phyloP scores from a whole-genome alignment of 2,888 invertebrate genomes.

The Campoletis raptor region DNA sequence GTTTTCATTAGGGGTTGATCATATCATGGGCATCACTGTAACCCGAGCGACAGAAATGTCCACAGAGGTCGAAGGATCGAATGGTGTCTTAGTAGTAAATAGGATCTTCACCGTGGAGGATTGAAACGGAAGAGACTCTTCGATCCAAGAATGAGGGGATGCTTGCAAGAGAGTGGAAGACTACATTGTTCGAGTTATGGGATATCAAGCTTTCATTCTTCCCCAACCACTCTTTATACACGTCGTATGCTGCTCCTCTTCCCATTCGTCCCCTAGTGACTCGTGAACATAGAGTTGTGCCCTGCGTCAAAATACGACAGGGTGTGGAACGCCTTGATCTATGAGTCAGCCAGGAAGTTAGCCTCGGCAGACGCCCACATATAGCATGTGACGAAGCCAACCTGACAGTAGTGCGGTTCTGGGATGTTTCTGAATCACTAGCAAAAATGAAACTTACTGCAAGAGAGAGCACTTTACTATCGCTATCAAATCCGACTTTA shows the following conservation, averaged over 20 bases:
- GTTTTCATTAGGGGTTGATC: slow-evolving; percentile 31
- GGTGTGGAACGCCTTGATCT: slow-evolving; percentile 75
- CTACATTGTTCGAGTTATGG: slow-evolving; percentile 45
- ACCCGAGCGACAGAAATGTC: slow-evolving; percentile 20
- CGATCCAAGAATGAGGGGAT: slow-evolving; percentile 59
- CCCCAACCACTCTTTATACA: slow-evolving; percentile 4
- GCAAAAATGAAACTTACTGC: slow-evolving; percentile 15
- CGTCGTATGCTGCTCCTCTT: slow-evolving; percentile 21
- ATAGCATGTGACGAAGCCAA: slow-evolving; percentile 66
- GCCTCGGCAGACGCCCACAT: slow-evolving; percentile 73
- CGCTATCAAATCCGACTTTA: slow-evolving; percentile 46
- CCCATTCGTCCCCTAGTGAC: slow-evolving; percentile 32
- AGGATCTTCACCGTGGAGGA: not conserved
- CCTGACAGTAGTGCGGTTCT: not conserved
- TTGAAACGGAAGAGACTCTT: slow-evolving; percentile 32
- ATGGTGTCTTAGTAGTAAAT: slow-evolving; percentile 31
- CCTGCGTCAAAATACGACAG: slow-evolving; percentile 29
- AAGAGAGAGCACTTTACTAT: slow-evolving; percentile 38
- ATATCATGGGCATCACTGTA: not conserved
- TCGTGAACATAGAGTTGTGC: slow-evolving; percentile 9
- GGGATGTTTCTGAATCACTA: slow-evolving; percentile 46
- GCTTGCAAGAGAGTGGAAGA: slow-evolving; percentile 22
- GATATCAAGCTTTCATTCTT: slow-evolving; percentile 48
- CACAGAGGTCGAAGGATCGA: slow-evolving; percentile 23
- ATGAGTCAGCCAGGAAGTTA: slow-evolving; percentile 81